Conservation (phyloP, 2,888 invertebrate genomes). For the Brachyptera putata region DNA sequence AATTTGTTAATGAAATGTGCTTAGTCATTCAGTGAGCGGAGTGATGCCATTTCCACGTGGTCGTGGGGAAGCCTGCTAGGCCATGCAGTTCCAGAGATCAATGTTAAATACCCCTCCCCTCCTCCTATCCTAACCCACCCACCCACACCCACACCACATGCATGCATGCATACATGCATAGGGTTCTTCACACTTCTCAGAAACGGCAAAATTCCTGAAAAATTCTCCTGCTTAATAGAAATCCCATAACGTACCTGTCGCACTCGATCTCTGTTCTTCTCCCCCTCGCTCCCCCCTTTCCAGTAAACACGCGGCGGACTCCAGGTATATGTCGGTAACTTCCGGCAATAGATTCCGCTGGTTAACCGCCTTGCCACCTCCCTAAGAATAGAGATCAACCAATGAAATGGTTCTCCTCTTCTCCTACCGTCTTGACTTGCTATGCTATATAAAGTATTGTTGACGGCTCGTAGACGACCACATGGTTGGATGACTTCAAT, state of each 20-base stretch:
- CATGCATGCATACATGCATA: too few relatives aligned
- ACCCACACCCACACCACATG: too few relatives aligned
- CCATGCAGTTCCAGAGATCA: too few relatives aligned
- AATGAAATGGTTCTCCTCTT: not conserved
- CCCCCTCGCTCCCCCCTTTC: not conserved
- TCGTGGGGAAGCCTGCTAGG: too few relatives aligned
- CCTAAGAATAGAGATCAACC: not conserved
- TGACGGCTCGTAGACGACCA: not conserved
- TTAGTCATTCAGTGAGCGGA: conserved; percentile 1
- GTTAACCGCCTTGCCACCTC: not conserved
- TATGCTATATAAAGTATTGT: conserved; percentile 14
- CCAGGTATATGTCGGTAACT: not conserved
- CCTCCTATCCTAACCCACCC: not conserved
- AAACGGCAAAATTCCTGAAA: conserved; percentile 17
- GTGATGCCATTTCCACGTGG: not conserved
- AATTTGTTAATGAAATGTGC: conserved; percentile 18
- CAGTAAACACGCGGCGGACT: not conserved
- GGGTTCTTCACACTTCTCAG: conserved; percentile 15
- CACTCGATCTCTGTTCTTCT: not conserved
- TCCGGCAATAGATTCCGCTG: not conserved
- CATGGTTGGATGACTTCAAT: not conserved
- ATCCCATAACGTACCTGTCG: conserved; percentile 13
- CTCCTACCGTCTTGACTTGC: not conserved
- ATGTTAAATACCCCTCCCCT: not conserved
- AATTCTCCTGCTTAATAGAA: conserved; percentile 10